Evolutionary conservation across 1,140 invertebrate species (phyloP), one percentile per base, ranked within the genome.

Genomic region (Epicauta chinensis): DNA sequence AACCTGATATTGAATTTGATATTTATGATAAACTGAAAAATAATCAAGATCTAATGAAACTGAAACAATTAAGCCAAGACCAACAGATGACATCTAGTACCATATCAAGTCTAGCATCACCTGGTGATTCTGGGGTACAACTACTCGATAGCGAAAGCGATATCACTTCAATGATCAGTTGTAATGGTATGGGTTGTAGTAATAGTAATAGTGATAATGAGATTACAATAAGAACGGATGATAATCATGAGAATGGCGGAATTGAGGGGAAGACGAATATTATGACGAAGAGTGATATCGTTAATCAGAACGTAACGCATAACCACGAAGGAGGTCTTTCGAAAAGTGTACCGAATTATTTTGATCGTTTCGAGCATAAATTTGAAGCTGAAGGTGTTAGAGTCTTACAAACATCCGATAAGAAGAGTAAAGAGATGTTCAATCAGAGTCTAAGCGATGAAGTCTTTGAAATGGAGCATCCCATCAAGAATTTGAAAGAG

Each of bases 271-370:
- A 30, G 16, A 66, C 71, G 57, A 67, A 68, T 9, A 35, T 60
- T 29, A 64, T 67, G 53, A 72, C 71, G 12, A 73, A 75, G 55
- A 77, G 75, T 61, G 77, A 80, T 65, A 74, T 78, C 54, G 69
- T 72, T n/a, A 82, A 82, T 64, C 79, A 79, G 47, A 82, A 82
- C 67, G 62, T 77, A 13, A 42, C 17, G 5, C 36, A 55, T 34
- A 44, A n/a, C n/a, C n/a, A n/a, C n/a, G n/a, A n/a, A n/a, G n/a
- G 30, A 3, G 43, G 52, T 11, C 23, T 61, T 23, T 55, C 59
- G 2, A 45, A 16, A 3, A 59, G 59, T 51, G 59, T 59, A 32
- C 56, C 60, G 39, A 64, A 40, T 38, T 59, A 61, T 40, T 61
- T 63, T 44, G 61, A 63, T 36, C 43, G 41, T 35, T 60, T 53